phyloP scores from a whole-genome alignment of 1,140 invertebrate species.

The Tyrophagus putrescentiae region DNA sequence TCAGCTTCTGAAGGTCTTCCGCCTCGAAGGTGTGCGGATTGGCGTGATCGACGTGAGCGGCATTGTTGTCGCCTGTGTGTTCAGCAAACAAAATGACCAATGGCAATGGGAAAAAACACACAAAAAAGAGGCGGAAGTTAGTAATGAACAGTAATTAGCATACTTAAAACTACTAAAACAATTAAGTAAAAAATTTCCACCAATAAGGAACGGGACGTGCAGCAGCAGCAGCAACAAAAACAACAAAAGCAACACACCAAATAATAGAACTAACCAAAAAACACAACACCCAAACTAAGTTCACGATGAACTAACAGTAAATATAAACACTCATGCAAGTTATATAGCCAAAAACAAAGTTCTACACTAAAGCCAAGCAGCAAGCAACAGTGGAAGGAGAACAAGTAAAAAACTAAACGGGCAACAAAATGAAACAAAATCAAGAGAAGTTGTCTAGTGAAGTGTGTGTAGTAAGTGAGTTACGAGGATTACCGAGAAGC shows the following conservation, averaged over 20 bases:
- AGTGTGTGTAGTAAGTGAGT: neutral
- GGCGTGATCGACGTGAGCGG: slow-evolving; percentile 64
- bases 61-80: slow-evolving; percentile 11
- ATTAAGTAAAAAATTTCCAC: too few relatives aligned
- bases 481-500: neutral
- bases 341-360: too few relatives aligned
- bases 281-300: too few relatives aligned
- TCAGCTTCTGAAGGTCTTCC: slow-evolving; percentile 81
- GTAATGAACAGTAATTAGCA: neutral
- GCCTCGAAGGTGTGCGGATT: slow-evolving; percentile 80
- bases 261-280: too few relatives aligned
- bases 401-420: neutral
- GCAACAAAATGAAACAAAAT: slow-evolving; percentile 17
- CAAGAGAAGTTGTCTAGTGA: neutral
- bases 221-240: too few relatives aligned
- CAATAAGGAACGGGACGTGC: too few relatives aligned
- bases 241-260: too few relatives aligned
- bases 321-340: too few relatives aligned
- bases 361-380: too few relatives aligned
- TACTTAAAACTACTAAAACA: too few relatives aligned
- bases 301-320: too few relatives aligned
- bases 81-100: neutral
- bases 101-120: neutral
- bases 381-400: slow-evolving; percentile 5
- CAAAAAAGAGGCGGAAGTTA: neutral